Conservation (phyloP, 2,888 invertebrate species). For the Buathra laborator region DNA sequence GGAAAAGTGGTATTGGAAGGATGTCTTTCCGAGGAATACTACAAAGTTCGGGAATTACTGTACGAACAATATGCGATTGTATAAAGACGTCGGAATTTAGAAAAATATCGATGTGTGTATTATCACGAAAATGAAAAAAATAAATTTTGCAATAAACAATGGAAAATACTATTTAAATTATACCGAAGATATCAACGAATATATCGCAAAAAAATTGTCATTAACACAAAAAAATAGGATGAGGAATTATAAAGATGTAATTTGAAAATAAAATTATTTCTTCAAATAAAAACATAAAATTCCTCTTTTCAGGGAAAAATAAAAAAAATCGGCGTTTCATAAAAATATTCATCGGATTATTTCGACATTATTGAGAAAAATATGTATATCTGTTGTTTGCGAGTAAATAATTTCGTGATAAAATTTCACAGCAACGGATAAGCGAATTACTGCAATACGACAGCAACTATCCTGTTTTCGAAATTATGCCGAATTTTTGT, state of each 20-base stretch:
- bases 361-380: neutral
- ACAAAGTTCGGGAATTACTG: conserved; percentile 95
- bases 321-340: neutral
- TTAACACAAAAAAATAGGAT: neutral
- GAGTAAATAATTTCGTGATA: neutral
- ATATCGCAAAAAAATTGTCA: neutral
- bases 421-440: neutral
- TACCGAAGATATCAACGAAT: neutral
- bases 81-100: conserved; percentile 84
- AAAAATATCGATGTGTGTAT: conserved; percentile 21
- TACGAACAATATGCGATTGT: conserved; percentile 99
- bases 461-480: neutral
- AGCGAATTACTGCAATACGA: neutral
- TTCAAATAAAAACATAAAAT: neutral
- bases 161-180: neutral
- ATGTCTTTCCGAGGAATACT: conserved; percentile 97
- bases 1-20: conserved; percentile 98
- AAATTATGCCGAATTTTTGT: neutral
- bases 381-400: neutral
- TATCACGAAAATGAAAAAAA: conserved; percentile 47
- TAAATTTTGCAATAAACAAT: conserved; percentile 59
- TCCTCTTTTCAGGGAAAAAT: neutral
- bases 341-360: neutral
- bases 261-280: neutral
- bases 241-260: neutral